Conservation (phyloP, 2,113 vertebrate genomes). For the Seriola dumerili region DNA sequence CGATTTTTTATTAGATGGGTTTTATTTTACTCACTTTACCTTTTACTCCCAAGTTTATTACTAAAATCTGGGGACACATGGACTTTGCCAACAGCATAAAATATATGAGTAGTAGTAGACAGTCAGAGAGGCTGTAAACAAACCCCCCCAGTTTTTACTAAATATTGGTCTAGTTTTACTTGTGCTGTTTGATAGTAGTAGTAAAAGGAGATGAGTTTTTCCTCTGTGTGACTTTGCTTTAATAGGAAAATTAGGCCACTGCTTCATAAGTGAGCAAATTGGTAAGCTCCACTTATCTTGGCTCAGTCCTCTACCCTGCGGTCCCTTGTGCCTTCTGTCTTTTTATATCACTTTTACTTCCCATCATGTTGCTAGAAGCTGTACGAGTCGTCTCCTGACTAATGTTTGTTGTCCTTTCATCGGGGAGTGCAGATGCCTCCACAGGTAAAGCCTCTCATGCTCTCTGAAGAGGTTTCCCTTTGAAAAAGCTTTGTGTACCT, state of each 20-base stretch:
- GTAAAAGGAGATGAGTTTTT: conserved; percentile 18
- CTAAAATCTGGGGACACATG: background rate
- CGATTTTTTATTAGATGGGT: background rate
- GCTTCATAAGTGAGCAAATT: conserved; percentile 71
- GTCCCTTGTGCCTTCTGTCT: conserved; percentile 69
- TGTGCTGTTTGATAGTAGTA: conserved; percentile 18
- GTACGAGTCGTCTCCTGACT: conserved; percentile 57
- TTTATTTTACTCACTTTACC: background rate
- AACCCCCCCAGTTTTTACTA: background rate
- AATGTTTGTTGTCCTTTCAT: conserved; percentile 66
- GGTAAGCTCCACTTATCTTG: conserved; percentile 72
- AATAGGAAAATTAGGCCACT: conserved; percentile 67
- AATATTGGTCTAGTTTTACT: conserved; percentile 4
- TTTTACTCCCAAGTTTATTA: background rate
- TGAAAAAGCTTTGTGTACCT: conserved; percentile 29
- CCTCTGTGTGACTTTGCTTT: conserved; percentile 49
- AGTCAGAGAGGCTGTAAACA: conserved; percentile 1
- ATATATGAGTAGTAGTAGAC: background rate
- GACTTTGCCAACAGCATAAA: background rate
- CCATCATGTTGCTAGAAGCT: conserved; percentile 65
- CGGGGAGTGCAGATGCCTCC: conserved; percentile 58
- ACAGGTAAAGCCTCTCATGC: conserved; percentile 67
- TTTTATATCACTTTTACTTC: conserved; percentile 70
- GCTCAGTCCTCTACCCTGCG: conserved; percentile 59
- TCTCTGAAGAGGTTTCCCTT: conserved; percentile 44